Conservation (phyloP, 2,888 invertebrate genomes). For the Lapara coniferarum region DNA sequence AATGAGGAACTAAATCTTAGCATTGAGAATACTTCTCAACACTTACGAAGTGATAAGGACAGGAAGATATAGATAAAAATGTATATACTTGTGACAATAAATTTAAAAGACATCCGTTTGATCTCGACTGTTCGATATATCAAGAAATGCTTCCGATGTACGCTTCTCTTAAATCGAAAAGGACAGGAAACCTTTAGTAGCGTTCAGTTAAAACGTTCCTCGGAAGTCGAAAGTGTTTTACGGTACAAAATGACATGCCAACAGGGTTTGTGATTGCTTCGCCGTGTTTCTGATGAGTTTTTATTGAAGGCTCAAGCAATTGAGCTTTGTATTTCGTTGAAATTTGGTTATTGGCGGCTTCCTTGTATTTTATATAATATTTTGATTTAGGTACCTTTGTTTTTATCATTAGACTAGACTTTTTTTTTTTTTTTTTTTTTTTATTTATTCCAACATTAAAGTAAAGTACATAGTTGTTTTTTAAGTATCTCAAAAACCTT, state of each 20-base stretch:
- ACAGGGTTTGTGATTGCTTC: background rate
- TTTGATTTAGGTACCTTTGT: too few relatives aligned
- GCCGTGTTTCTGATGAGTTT: background rate
- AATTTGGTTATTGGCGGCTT: background rate
- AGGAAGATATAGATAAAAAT: too few relatives aligned
- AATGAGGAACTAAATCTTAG: too few relatives aligned
- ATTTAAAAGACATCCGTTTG: background rate
- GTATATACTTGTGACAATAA: background rate
- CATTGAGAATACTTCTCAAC: too few relatives aligned
- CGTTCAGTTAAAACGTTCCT: background rate
- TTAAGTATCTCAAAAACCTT: too few relatives aligned
- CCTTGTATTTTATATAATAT: background rate
- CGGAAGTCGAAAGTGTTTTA: slow-evolving; percentile 9
- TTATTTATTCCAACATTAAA: too few relatives aligned
- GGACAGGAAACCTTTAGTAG: background rate
- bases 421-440: too few relatives aligned
- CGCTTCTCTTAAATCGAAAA: slow-evolving; percentile 4
- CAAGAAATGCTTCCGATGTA: slow-evolving; percentile 12
- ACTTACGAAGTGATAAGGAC: too few relatives aligned
- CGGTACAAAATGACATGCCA: background rate
- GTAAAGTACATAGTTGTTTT: too few relatives aligned
- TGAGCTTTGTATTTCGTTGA: too few relatives aligned
- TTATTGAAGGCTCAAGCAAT: background rate
- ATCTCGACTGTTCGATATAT: background rate
- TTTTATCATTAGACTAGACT: too few relatives aligned